These are phyloP conservation scores for Cheilosia soror DNA, from an alignment of 2,888 invertebrate genomes.

Conservation along the genomic window DNA sequence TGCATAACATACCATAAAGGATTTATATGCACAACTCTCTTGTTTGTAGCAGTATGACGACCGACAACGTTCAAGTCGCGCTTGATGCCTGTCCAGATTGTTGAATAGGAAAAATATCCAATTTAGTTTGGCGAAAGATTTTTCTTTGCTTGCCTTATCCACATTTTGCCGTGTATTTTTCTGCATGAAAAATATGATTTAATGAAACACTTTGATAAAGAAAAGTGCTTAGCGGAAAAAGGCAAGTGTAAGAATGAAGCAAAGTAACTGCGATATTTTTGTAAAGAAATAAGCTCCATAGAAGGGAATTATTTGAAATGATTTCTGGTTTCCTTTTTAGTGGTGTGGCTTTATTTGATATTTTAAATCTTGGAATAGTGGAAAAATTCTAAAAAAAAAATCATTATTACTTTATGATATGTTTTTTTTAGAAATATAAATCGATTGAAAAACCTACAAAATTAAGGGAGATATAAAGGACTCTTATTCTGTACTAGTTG, in stretches of 20 bases:
- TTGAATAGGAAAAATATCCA: constrained; percentile 65
- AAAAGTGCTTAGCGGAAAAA: not conserved
- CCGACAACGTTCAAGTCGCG: constrained; percentile 56
- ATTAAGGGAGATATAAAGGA: no score
- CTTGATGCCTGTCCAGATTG: constrained; percentile 60
- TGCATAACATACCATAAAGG: not conserved
- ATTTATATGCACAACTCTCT: not conserved
- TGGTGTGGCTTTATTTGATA: not conserved
- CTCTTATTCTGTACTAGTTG: no score
- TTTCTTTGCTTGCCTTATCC: not conserved
- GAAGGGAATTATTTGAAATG: constrained; percentile 19
- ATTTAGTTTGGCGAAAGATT: constrained; percentile 47
- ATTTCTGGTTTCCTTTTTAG: constrained; percentile 34
- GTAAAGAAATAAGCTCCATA: not conserved
- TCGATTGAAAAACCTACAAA: no score
- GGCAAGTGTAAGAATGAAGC: not conserved
- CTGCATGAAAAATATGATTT: constrained; percentile 66
- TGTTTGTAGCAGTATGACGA: not conserved
- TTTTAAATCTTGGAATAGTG: no score
- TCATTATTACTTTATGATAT: no score
- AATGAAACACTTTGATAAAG: constrained; percentile 53
- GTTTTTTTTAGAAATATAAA: no score
- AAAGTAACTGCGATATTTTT: not conserved
- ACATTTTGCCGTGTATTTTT: constrained; percentile 36
- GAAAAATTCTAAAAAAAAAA: no score